Percentiles rank a stretch among this genome's conserved stretches.
Conservation (phyloP, 2,888 invertebrate genomes). For the Uloborus plumipes region DNA sequence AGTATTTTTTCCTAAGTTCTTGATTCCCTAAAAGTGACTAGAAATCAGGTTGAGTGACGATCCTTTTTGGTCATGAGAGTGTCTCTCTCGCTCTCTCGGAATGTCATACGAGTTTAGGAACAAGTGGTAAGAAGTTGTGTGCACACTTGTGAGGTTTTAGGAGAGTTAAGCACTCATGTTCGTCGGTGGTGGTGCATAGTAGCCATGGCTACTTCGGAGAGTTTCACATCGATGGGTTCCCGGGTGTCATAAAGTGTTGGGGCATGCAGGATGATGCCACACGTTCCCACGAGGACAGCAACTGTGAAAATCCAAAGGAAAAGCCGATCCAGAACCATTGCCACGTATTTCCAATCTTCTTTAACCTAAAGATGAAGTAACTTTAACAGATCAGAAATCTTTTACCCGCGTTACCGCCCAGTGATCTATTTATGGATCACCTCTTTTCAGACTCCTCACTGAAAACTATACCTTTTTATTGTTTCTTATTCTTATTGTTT, state of each 20-base stretch:
- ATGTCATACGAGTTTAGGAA: conserved; percentile 2
- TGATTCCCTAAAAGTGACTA: too few relatives aligned
- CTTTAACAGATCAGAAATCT: too few relatives aligned
- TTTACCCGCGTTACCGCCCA: too few relatives aligned
- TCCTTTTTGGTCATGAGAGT: too few relatives aligned
- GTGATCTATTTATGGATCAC: too few relatives aligned
- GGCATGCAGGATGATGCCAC: conserved; percentile 82
- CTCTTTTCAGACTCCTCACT: too few relatives aligned
- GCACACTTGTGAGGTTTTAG: background rate
- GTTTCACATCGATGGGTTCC: conserved; percentile 86
- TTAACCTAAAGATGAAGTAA: conserved; percentile 57
- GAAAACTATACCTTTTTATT: too few relatives aligned
- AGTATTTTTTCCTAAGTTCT: too few relatives aligned
- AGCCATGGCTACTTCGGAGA: conserved; percentile 70
- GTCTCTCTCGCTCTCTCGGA: too few relatives aligned
- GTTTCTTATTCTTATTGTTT: too few relatives aligned
- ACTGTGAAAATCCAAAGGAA: conserved; percentile 75
- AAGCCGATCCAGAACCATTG: conserved; percentile 74
- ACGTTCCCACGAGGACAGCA: conserved; percentile 73
- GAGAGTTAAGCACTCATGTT: conserved; percentile 18
- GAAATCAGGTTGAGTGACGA: too few relatives aligned
- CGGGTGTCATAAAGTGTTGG: conserved; percentile 89
- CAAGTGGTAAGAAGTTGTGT: conserved; percentile 6
- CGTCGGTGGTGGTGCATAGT: conserved; percentile 24
- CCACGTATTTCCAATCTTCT: conserved; percentile 76